These are phyloP conservation scores for Eulemur macaco DNA, from an alignment of 2,113 vertebrate species.

Conservation along the genomic window DNA sequence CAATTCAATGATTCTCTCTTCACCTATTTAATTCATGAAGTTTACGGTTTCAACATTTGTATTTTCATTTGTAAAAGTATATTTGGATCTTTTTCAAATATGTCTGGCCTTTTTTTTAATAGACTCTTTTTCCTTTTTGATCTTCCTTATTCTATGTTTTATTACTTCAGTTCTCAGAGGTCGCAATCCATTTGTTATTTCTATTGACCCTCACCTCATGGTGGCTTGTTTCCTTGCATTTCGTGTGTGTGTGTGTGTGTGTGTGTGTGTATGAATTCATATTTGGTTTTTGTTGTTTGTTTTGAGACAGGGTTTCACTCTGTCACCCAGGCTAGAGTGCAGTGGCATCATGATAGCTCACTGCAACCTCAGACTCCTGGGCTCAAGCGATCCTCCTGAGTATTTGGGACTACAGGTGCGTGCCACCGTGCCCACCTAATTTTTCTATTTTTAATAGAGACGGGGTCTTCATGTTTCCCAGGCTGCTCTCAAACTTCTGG, in stretches of 20 bases:
- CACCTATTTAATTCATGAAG: not conserved
- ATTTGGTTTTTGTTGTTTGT: no score
- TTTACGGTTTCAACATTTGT: not conserved
- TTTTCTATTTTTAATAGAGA: no score
- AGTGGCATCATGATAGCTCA: no score
- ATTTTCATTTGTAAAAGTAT: not conserved
- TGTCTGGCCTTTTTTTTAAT: not conserved
- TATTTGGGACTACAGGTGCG: no score
- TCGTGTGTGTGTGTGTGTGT: rapidly evolving
- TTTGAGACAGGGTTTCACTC: no score
- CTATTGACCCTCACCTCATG: not conserved
- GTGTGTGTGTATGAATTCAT: not conserved
- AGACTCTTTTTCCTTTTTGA: not conserved
- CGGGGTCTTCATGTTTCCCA: no score
- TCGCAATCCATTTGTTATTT: not conserved
- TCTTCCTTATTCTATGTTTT: not conserved
- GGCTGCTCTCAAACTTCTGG: no score
- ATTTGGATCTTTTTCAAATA: not conserved
- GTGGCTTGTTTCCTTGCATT: not conserved
- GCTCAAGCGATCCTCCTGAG: no score
- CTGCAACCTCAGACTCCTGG: no score
- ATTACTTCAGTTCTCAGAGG: no score
- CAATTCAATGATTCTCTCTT: not conserved
- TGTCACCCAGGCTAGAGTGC: no score
- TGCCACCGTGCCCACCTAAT: no score